Conservation (phyloP, 2,888 invertebrate species). For the Epinotia brunnichana region DNA sequence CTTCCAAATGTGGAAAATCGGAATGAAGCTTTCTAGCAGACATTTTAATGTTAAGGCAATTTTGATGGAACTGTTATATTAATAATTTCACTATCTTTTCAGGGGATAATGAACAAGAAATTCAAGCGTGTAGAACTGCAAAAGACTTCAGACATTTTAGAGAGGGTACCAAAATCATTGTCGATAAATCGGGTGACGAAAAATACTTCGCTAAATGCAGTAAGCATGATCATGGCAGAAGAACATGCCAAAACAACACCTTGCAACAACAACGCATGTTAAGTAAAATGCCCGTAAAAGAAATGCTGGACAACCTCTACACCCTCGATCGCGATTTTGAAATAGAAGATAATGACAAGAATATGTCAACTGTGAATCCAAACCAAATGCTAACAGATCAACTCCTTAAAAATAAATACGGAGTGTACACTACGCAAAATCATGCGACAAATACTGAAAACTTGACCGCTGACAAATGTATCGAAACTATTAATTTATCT, state of each 20-base stretch:
- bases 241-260: neutral
- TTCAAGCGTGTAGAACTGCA: neutral
- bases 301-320: neutral
- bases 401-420: neutral
- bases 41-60: neutral
- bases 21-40: neutral
- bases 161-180: neutral
- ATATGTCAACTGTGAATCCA: neutral
- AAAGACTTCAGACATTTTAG: neutral
- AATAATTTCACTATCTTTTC: neutral
- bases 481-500: neutral
- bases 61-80: neutral
- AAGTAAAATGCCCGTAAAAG: neutral
- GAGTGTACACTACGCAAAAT: neutral
- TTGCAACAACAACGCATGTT: neutral
- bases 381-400: neutral
- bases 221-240: neutral
- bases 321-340: neutral
- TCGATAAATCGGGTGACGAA: neutral
- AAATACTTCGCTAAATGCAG: neutral
- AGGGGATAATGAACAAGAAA: neutral
- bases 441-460: slow-evolving; percentile 6
- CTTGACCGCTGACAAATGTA: neutral
- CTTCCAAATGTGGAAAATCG: too few species aligned
- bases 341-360: neutral